Percentiles rank a stretch among this genome's conserved stretches.
phyloP scores from a whole-genome alignment of 2,113 vertebrate species.

The Australoheros scitulus region DNA sequence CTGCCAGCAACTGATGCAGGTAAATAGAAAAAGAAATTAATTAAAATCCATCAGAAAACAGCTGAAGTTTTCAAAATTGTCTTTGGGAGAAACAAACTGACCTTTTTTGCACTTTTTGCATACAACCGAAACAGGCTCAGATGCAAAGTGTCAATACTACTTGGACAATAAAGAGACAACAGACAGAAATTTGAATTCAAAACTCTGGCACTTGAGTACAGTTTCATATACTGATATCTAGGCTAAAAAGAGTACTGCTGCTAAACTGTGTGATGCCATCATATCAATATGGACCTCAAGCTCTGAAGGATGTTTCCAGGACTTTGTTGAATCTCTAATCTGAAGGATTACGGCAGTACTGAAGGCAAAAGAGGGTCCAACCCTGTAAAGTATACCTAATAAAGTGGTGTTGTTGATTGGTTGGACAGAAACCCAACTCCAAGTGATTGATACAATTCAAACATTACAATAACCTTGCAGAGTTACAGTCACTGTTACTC shows the following conservation, averaged over 20 bases:
- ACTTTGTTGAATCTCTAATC: too few relatives aligned
- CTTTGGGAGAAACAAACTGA: neutral
- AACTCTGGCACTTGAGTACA: neutral
- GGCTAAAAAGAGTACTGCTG: too few relatives aligned
- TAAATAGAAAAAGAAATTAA: fast-evolving
- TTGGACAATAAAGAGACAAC: neutral
- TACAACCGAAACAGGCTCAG: neutral
- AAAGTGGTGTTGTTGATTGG: neutral
- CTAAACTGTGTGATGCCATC: too few relatives aligned
- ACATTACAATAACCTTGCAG: neutral
- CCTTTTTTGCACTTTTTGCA: too few relatives aligned
- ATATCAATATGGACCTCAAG: too few relatives aligned
- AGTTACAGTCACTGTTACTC: neutral
- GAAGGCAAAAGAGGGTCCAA: neutral
- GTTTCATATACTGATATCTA: neutral
- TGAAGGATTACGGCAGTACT: too few relatives aligned
- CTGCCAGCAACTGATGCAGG: neutral
- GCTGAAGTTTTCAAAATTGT: neutral
- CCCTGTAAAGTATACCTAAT: neutral
- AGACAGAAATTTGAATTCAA: neutral
- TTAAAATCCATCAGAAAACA: neutral
- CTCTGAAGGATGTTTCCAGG: too few relatives aligned
- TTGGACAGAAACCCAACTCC: neutral
- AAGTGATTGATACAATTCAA: neutral
- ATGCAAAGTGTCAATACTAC: neutral